Base-by-base conservation (phyloP, 1,140 invertebrate genomes). In the Neuroterus valhalla region DNA sequence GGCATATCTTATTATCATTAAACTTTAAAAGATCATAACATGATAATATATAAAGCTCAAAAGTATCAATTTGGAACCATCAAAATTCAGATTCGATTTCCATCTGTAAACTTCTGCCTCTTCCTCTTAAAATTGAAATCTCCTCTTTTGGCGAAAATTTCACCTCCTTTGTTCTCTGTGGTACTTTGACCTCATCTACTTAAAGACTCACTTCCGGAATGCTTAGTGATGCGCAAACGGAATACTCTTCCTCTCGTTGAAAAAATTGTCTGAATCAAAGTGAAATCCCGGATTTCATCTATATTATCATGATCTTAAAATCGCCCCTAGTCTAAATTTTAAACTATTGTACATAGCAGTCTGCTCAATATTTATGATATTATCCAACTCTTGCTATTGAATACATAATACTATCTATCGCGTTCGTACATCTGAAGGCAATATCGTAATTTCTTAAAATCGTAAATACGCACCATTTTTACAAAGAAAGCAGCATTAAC, bases 181-280 rank as follows among this genome's bases (percentile, higher is more conserved):
- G 46, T 48, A 48, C 46, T 48, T 48, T 48, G 46, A 48, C 46
- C 46, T 69, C 68, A 74, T 66, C 73, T 71, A 74, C 71, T 76
- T 78, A 67, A 74, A 69, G 73, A 76, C 71, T 52, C 71, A 78
- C 77, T 81, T 81, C 79, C 79, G 77, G 75, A 81, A 77, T 78
- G 68, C 71, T 66, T 68, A 81, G 68, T 68, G 50, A 73, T 74
- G 66, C 66, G 71, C 71, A 77, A 79, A 78, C 72, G 75, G 74
- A 72, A 74, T 68, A 66, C 68, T 78, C 72, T 79, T 78, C 75
- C 77, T 79, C 74, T 79, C 77, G 69, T 76, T 68, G 62, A 46
- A 68, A 46, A 68, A 68, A 12, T 44, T 19, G 11, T 44, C 31
- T 70, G n/a, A 70, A 23, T 6, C 15, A 43, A 19, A 15, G 17